These are phyloP conservation scores for Pangasius macronema DNA, from an alignment of 2,797 vertebrate genomes.

Conservation along the genomic window DNA sequence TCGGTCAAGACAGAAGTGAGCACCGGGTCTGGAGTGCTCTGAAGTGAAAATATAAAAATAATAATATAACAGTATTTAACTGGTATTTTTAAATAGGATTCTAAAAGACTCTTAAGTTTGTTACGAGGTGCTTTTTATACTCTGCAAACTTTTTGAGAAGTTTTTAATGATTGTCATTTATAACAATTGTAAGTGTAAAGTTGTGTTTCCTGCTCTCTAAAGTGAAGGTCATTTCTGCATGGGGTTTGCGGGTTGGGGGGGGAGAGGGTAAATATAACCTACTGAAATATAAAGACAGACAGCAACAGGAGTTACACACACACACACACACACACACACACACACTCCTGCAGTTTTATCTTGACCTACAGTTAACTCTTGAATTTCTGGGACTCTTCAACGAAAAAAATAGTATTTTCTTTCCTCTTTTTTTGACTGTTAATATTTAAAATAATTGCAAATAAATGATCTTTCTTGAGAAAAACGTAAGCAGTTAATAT, in stretches of 20 bases:
- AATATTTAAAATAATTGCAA: not conserved
- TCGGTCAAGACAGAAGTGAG: conserved; percentile 10
- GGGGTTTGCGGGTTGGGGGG: conserved; percentile 8
- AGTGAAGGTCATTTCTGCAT: conserved; percentile 59
- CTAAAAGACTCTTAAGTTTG: not conserved
- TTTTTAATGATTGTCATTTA: not conserved
- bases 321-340: conserved; percentile 7
- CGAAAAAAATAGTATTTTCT: not conserved
- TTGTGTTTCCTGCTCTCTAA: conserved; percentile 10
- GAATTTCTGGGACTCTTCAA: not conserved
- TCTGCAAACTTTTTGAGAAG: not conserved
- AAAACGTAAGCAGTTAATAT: not conserved
- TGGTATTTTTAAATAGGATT: not conserved
- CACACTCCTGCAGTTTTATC: not conserved
- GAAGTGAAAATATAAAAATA: not conserved
- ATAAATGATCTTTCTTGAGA: not conserved
- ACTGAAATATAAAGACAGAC: conserved; percentile 67
- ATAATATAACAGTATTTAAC: not conserved
- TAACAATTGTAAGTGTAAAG: not conserved
- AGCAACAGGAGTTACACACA: conserved; percentile 65
- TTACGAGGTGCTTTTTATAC: not conserved
- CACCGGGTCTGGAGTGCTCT: not conserved
- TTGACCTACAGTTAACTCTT: not conserved
- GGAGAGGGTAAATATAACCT: conserved; percentile 67
- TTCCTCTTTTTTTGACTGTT: not conserved